Evolutionary conservation across 2,797 vertebrate genomes (phyloP), one percentile per base, ranked within the genome.

Genomic region (Halcyon chelicuti): DNA sequence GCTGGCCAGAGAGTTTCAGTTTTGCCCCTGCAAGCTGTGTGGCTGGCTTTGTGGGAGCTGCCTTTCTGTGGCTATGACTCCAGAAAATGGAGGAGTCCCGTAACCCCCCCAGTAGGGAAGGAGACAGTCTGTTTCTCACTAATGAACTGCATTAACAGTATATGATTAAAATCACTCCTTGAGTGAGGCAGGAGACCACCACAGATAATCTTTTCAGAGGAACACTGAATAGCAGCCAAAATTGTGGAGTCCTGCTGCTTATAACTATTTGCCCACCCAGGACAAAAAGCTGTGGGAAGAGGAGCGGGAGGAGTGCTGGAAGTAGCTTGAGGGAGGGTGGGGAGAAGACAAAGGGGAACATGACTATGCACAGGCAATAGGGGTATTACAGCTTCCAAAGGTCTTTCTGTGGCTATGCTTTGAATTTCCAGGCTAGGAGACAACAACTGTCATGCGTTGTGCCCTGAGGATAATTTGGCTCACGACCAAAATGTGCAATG

Each of bases 351-450:
- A 72, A 82, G 35, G 29, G 3, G 12, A 71, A 37, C 3, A 5
- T 40, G 57, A 47, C 5, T 40, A 61, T 61, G 10, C 23, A 3
- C 10, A 57, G 28, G 28, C 8, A 79, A 28, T 18, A 46, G 0
- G 2, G 8, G 18, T 66, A 51, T 35, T 8, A 6, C 47, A 25
- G 44, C 22, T 70, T 62, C 21, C 47, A 39, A 26, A 88, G 15
- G 14, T 55, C 29, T 73, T 83, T 73, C 52, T n/a, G 2, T 21
- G n/a, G 8, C 29, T 68, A 3, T 71, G 28, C 19, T 87, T 90
- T 54, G 35, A 75, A 26, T 88, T 88, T 77, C 86, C 49, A 92
- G 39, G 18, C 39, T 85, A 62, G 90, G 28, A 79, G 39, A 54
- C 35, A 81, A 42, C 16, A 66, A n/a, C 17, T 26, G 1, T 20